Evolutionary conservation across 2,113 vertebrate genomes (phyloP).

Genomic region (Otis tarda): DNA sequence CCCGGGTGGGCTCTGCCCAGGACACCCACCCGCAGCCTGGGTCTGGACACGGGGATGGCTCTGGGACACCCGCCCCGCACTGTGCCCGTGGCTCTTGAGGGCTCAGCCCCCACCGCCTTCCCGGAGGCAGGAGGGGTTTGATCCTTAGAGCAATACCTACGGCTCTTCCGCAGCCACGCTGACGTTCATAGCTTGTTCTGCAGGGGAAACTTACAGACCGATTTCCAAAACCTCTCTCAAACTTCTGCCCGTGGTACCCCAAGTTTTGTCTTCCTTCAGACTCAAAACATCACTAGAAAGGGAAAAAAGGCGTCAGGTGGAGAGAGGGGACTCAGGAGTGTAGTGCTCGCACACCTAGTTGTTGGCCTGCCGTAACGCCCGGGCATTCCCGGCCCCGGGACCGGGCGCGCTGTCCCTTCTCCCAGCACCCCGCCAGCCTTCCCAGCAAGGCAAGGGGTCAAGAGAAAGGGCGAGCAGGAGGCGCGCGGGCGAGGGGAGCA

Average conservation of each 20-base stretch:
- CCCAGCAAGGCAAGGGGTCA: rapidly evolving
- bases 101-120: rapidly evolving
- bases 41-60: rapidly evolving
- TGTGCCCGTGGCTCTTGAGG: too few relatives aligned
- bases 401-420: too few relatives aligned
- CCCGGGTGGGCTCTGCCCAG: rapidly evolving
- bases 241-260: rapidly evolving
- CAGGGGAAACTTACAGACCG: rapidly evolving
- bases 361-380: rapidly evolving
- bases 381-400: rapidly evolving
- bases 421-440: not conserved
- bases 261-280: not conserved
- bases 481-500: not conserved
- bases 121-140: too few relatives aligned
- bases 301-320: rapidly evolving
- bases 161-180: rapidly evolving
- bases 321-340: rapidly evolving
- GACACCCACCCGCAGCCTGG: rapidly evolving
- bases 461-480: not conserved
- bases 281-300: rapidly evolving
- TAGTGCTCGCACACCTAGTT: rapidly evolving
- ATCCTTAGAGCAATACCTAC: rapidly evolving
- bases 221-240: not conserved
- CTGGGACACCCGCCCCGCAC: not conserved
- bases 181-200: not conserved